A percentile compares a stretch with the other conserved stretches of the same genome.
Evolutionary conservation across 2,797 vertebrate species (phyloP).

Genomic region (Bryconaethiops microstoma): DNA sequence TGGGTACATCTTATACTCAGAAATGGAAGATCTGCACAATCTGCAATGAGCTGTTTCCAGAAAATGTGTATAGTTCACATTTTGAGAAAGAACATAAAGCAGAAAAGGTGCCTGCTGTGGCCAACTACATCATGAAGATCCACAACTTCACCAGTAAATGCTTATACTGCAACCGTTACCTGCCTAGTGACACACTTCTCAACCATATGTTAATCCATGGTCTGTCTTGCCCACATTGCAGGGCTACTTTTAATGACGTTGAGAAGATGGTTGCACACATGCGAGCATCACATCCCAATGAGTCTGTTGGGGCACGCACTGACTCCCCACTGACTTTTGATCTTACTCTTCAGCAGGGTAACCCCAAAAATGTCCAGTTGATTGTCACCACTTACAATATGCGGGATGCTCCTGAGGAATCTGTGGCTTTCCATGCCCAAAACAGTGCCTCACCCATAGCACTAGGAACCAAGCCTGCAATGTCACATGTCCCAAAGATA

Average conservation of each 20-base stretch:
- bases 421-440: slow-evolving; percentile 94
- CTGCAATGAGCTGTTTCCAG: slow-evolving; percentile 98
- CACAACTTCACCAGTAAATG: slow-evolving; percentile 99
- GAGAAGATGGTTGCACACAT: slow-evolving; percentile 99
- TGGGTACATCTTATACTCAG: slow-evolving; percentile 92
- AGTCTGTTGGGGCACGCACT: slow-evolving; percentile 90
- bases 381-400: slow-evolving; percentile 98
- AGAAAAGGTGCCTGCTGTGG: slow-evolving; percentile 96
- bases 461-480: slow-evolving; percentile 72
- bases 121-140: slow-evolving; percentile 99
- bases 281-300: slow-evolving; percentile 91
- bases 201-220: slow-evolving; percentile 99
- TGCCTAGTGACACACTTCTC: slow-evolving; percentile 95
- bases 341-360: slow-evolving; percentile 96
- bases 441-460: slow-evolving; percentile 78
- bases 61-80: slow-evolving; percentile 96
- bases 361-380: slow-evolving; percentile 96
- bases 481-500: slow-evolving; percentile 80
- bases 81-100: slow-evolving; percentile 99
- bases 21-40: slow-evolving; percentile 99
- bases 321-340: slow-evolving; percentile 97
- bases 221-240: slow-evolving; percentile 94
- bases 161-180: slow-evolving; percentile 98
- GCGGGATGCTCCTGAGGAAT: slow-evolving; percentile 93
- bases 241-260: slow-evolving; percentile 96